Evolutionary conservation across 64 coral and sea anemone genomes (phyloP), one percentile per base, ranked within the genome.

Genomic region (Pachyseris speciosa): DNA sequence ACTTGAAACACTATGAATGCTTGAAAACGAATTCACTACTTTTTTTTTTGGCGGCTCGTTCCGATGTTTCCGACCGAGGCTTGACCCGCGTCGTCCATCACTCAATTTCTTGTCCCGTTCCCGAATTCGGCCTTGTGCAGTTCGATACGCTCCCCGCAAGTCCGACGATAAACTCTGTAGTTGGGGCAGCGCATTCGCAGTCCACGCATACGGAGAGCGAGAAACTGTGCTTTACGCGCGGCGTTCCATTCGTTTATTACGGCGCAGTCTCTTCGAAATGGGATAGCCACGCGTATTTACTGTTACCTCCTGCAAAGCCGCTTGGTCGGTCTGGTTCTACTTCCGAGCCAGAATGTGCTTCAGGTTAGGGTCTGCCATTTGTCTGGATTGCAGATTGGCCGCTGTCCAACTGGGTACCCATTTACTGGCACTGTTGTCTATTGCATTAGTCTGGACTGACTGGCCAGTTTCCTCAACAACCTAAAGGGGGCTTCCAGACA

Each of bases 1-100:
- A 76, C 73, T 29, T 30, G 73, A 76, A 76, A 76, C 73, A 76
- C 73, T 76, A 52, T 51, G 73, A 51, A 76, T 53, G 15, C 73
- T 16, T 0, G 25, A 0, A 76, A 19, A 25, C 0, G 26, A 30
- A 0, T 76, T 76, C 0, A 0, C 70, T 20, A 1, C 32, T 19
- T 74, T 44, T n/a, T 9, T 26, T 10, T 45, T 24, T 74, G 15
- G n/a, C n/a, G n/a, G 40, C 5, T 27, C 70, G 3, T 24, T 27
- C 60, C 60, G 60, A 64, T 7, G 8, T 68, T 36, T 13, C 64
- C 31, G 64, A 68, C 64, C 41, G 73, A 27, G 26, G 42, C 26
- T 30, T 33, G 73, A 31, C 27, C 45, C 24, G 9, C 64, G 12
- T 8, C 28, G 29, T 13, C 64, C 0, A 68, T 68, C 28, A 33